A percentile compares a stretch with the other conserved stretches of the same genome.
phyloP scores from a whole-genome alignment of 2,888 invertebrate genomes.

The Leucophenga maculata region DNA sequence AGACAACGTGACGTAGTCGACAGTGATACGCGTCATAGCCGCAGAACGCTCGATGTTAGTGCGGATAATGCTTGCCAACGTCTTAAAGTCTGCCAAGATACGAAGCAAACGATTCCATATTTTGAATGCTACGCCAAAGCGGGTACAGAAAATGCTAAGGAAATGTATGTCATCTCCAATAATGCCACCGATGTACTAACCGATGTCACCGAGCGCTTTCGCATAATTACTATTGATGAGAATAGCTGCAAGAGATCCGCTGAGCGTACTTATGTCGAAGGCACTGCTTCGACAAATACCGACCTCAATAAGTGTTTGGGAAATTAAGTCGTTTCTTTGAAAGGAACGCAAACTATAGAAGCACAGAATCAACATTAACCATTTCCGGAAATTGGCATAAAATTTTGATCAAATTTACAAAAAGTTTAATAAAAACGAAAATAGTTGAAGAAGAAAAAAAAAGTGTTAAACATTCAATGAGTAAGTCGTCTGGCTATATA shows the following conservation, averaged over 20 bases:
- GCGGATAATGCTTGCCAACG: constrained; percentile 26
- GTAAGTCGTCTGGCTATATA: too few relatives aligned
- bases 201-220: constrained; percentile 28
- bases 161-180: constrained; percentile 32
- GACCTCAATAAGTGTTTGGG: constrained; percentile 41
- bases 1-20: constrained; percentile 5
- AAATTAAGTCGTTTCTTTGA: too few relatives aligned
- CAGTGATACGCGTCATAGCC: not conserved
- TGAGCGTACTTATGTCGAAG: constrained; percentile 40
- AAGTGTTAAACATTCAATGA: too few relatives aligned
- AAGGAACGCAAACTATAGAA: too few relatives aligned
- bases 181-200: constrained; percentile 34
- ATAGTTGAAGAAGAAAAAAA: too few relatives aligned
- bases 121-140: constrained; percentile 37
- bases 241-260: constrained; percentile 34
- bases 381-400: too few relatives aligned
- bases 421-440: too few relatives aligned
- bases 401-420: too few relatives aligned
- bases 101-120: not conserved
- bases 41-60: not conserved
- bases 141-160: constrained; percentile 19
- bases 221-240: not conserved
- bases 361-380: too few relatives aligned
- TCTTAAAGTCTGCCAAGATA: constrained; percentile 23
- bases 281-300: constrained; percentile 35